Evolutionary conservation across 2,113 vertebrate genomes (phyloP), one percentile per base, ranked within the genome.

Genomic region (Peromyscus leucopus): DNA sequence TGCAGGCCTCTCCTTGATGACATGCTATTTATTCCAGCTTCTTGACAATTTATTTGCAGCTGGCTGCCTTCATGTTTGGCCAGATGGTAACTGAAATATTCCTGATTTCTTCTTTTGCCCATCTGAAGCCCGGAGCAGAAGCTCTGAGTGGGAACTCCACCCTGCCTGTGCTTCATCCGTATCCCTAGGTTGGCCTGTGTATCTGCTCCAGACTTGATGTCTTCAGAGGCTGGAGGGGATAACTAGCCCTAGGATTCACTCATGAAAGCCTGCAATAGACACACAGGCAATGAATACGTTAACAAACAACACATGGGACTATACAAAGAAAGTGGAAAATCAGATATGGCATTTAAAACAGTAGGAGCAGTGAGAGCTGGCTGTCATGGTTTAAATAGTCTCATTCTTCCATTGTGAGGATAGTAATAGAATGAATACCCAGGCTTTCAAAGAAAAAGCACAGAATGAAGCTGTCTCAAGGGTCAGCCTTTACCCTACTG

Each of bases 401-500:
- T 94, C 91, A 78, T 86, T 71, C 59, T 87, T 89, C 97, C 79
- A 65, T 80, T 76, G 84, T 55, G 88, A 96, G 75, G 39, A 63
- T 86, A 42, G 82, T 97, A 76, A 84, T 16, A 71, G 5, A 75
- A 31, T 22, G 74, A 95, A 87, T 69, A 33, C 36, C 31, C 24
- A 46, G 61, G 57, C 1, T 31, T 92, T 15, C 78, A 31, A 80
- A 89, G 59, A 39, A n/a, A 42, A 75, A 61, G 39, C 39, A 39
- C 21, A 16, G 42, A 93, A 91, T 28, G 13, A n/a, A 57, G 2
- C 78, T 92, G n/a, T n/a, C 88, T 95, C 57, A 59, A 48, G 76
- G 24, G 97, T 94, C 88, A 97, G 59, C 63, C 95, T 98, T 1
- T 48, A 96, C 96, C 96, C 51, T 46, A 96, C 91, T 95, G 94